Evolutionary conservation across 2,797 vertebrate species (phyloP).

Genomic region (Pempheris klunzingeri): DNA sequence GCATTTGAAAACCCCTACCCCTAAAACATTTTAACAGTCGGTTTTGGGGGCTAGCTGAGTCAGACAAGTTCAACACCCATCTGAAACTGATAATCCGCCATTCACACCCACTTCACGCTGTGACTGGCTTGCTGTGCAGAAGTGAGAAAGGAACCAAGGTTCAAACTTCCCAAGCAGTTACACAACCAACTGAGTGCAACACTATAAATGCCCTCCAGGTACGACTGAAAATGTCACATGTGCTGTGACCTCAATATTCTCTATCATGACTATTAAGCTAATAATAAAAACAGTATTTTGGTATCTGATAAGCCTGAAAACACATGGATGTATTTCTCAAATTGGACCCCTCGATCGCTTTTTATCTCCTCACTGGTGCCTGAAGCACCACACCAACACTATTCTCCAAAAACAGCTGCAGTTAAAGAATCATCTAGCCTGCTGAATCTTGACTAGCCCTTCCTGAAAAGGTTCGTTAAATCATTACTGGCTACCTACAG

Average conservation of each 20-base stretch:
- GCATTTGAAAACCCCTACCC: not conserved
- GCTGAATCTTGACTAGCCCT: not conserved
- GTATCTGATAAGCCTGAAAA: not conserved
- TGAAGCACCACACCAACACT: not conserved
- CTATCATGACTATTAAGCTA: no score
- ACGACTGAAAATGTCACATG: not conserved
- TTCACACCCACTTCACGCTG: not conserved
- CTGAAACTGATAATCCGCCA: not conserved
- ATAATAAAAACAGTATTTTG: no score
- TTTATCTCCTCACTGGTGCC: not conserved
- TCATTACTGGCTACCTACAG: conserved; percentile 19
- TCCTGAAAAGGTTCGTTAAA: conserved; percentile 10
- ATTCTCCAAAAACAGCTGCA: conserved; percentile 14
- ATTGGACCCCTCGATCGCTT: not conserved
- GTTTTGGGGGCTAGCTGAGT: not conserved
- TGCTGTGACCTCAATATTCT: not conserved
- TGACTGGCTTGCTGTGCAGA: not conserved
- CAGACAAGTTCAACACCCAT: not conserved
- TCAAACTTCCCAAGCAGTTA: not conserved
- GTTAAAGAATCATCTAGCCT: conserved; percentile 9
- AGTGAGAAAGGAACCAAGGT: not conserved
- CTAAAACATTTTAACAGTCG: not conserved
- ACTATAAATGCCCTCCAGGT: not conserved
- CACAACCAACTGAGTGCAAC: not conserved
- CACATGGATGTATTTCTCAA: not conserved